A percentile compares a stretch with the other conserved stretches of the same genome.
Evolutionary conservation across 1,140 invertebrate species (phyloP).

Genomic region (Ceratosolen solmsi): DNA sequence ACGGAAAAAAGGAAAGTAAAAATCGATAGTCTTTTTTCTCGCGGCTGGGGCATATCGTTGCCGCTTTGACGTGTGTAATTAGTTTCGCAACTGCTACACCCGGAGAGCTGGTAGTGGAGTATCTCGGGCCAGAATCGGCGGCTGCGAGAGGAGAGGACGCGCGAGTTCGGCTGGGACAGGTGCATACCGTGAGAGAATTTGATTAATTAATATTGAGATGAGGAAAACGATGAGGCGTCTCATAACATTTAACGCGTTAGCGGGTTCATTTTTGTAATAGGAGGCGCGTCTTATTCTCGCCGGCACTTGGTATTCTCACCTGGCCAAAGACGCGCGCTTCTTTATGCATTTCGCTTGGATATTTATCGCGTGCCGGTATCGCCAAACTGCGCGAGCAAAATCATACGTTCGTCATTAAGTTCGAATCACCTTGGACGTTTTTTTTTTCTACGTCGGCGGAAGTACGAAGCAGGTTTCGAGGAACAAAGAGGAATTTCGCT

Average conservation of each 20-base stretch:
- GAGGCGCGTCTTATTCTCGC: neutral
- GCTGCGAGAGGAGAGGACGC: constrained; percentile 46
- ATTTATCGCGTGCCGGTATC: constrained; percentile 3
- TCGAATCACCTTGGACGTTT: neutral
- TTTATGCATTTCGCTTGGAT: neutral
- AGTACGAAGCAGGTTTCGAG: too few relatives aligned
- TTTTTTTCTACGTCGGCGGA: too few relatives aligned
- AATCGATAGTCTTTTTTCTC: neutral
- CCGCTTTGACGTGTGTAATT: constrained; percentile 47
- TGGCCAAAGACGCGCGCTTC: constrained; percentile 46
- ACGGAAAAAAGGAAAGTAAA: neutral
- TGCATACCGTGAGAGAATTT: constrained; percentile 53
- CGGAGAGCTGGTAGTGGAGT: neutral
- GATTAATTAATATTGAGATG: constrained; percentile 67
- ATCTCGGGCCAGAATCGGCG: constrained; percentile 55
- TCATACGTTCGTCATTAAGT: constrained; percentile 22
- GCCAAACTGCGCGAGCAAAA: neutral
- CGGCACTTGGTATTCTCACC: constrained; percentile 46
- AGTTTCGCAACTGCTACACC: constrained; percentile 57
- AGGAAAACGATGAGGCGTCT: constrained; percentile 58
- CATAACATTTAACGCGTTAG: constrained; percentile 63
- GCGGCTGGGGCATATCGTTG: constrained; percentile 50
- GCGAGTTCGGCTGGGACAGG: too few relatives aligned
- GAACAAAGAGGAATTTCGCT: constrained; percentile 5
- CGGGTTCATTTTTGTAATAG: constrained; percentile 50